Evolutionary conservation across 1,140 invertebrate species (phyloP).

Genomic region (Penaeus japonicus): DNA sequence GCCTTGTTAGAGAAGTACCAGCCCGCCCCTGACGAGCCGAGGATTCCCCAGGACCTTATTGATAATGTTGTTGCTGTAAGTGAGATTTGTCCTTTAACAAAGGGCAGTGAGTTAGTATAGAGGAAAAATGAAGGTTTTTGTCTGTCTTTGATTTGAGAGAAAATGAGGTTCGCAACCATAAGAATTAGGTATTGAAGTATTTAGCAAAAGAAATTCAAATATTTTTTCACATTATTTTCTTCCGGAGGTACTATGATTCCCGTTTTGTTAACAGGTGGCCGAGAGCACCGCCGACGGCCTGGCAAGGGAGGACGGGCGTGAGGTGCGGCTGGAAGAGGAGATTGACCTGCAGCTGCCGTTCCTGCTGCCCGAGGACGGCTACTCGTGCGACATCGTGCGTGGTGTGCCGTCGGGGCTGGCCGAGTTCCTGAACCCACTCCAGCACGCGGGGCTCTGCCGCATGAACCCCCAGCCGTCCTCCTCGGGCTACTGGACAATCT

Average conservation of each 20-base stretch:
- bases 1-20: constrained; percentile 86
- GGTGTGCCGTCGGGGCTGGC: constrained; percentile 88
- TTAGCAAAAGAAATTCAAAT: too few relatives aligned
- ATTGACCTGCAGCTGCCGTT: constrained; percentile 87
- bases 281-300: constrained; percentile 93
- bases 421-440: constrained; percentile 89
- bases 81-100: neutral
- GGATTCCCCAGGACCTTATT: constrained; percentile 72
- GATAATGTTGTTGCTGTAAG: constrained; percentile 75
- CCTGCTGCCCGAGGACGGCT: constrained; percentile 95
- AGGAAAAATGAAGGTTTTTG: too few relatives aligned
- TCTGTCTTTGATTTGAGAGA: too few relatives aligned
- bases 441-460: constrained; percentile 85
- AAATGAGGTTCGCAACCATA: too few relatives aligned
- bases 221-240: too few relatives aligned
- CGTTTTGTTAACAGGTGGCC: constrained; percentile 71
- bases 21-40: constrained; percentile 71
- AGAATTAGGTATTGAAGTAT: neutral
- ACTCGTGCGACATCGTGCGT: constrained; percentile 94
- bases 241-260: neutral
- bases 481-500: constrained; percentile 93
- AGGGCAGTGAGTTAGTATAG: neutral
- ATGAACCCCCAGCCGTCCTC: constrained; percentile 89
- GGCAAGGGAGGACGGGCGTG: constrained; percentile 85
- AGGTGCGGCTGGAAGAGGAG: constrained; percentile 81